Evolutionary conservation across 2,888 invertebrate species (phyloP).

Genomic region (Lysandra bellargus): DNA sequence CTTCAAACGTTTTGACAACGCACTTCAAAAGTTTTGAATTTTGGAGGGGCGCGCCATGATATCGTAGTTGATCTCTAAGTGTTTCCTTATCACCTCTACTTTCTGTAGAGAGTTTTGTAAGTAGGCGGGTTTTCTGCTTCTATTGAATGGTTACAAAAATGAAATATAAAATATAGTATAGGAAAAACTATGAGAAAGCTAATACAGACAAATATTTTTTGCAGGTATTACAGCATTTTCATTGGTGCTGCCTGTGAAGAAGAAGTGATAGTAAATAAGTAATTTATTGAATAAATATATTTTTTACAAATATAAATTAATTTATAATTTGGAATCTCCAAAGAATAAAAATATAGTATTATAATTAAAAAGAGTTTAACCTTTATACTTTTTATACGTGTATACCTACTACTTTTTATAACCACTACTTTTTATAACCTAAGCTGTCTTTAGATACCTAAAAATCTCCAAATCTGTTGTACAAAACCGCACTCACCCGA

Average conservation of each 20-base stretch:
- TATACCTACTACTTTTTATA: neutral
- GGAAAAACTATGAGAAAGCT: neutral
- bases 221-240: constrained; percentile 41
- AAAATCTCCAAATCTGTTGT: neutral
- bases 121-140: too few relatives aligned
- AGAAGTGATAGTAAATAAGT: constrained; percentile 33
- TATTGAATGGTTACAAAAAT: too few relatives aligned
- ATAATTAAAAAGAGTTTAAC: too few relatives aligned
- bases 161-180: too few relatives aligned
- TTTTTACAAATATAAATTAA: neutral
- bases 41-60: too few relatives aligned
- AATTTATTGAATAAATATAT: neutral
- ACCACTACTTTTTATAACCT: neutral
- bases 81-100: too few relatives aligned
- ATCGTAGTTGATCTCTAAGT: too few relatives aligned
- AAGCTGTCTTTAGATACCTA: neutral
- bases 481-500: neutral
- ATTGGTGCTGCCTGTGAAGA: constrained; percentile 42
- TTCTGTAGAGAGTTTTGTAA: too few relatives aligned
- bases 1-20: too few relatives aligned
- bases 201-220: constrained; percentile 33
- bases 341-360: too few relatives aligned
- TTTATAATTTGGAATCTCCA: neutral
- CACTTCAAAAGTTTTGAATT: too few relatives aligned
- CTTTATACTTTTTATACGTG: neutral